Conservation (phyloP, 2,113 vertebrate species). For the Gallinago jamesoni region DNA sequence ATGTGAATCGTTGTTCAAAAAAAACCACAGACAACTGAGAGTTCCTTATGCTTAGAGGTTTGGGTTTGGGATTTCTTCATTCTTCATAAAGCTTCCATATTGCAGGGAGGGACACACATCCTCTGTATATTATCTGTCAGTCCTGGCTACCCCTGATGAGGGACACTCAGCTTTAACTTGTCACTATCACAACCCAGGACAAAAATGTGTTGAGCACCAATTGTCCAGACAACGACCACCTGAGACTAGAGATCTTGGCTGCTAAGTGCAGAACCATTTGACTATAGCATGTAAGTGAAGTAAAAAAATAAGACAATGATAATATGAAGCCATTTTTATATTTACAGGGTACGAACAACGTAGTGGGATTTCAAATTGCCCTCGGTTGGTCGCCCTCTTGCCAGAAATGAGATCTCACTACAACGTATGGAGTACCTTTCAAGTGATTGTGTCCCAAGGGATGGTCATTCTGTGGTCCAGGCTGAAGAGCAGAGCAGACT, state of each 20-base stretch:
- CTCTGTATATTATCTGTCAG: background rate
- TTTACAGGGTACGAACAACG: background rate
- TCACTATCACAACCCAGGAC: background rate
- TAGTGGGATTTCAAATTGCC: background rate
- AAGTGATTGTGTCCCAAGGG: background rate
- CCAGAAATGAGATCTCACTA: background rate
- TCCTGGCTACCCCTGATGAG: background rate
- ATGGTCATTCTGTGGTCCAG: background rate
- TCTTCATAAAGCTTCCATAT: background rate
- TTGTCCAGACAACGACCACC: background rate
- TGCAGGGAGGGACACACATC: background rate
- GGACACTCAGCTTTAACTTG: background rate
- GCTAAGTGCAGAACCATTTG: background rate
- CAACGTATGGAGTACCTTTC: fast-evolving
- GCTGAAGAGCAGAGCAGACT: background rate
- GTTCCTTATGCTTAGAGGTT: background rate
- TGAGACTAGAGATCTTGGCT: background rate
- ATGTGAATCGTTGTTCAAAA: background rate
- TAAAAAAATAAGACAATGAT: background rate
- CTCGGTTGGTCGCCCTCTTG: background rate
- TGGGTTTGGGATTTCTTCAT: background rate
- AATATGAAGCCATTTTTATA: background rate
- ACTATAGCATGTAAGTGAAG: background rate
- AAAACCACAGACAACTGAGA: background rate
- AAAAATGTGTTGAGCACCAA: fast-evolving